Conservation (phyloP, 2,113 vertebrate species). For the Osmerus mordax region DNA sequence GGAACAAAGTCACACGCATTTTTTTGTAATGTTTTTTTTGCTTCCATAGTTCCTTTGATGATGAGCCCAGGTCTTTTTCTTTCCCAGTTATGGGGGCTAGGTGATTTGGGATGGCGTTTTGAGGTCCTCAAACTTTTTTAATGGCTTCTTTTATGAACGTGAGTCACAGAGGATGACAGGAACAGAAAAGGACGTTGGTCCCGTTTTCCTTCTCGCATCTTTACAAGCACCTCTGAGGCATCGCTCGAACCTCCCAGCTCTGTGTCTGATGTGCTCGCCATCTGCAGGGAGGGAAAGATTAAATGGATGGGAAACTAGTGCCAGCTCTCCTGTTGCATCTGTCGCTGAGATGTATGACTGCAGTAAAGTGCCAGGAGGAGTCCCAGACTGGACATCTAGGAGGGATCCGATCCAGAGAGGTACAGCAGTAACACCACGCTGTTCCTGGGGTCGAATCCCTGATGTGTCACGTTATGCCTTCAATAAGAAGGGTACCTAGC, state of each 20-base stretch:
- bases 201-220: background rate
- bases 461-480: too few relatives aligned
- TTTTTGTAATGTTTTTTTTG: too few relatives aligned
- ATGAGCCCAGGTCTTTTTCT: background rate
- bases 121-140: background rate
- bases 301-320: background rate
- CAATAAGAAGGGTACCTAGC: too few relatives aligned
- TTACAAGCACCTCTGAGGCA: background rate
- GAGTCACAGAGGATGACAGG: background rate
- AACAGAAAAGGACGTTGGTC: background rate
- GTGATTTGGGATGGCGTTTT: background rate
- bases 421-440: too few relatives aligned
- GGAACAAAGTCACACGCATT: too few relatives aligned
- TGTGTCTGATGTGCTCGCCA: background rate
- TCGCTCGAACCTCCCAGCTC: background rate
- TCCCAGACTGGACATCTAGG: background rate
- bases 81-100: background rate
- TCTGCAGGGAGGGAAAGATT: conserved; percentile 4
- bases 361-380: background rate
- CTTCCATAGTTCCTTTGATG: background rate
- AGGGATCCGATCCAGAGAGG: background rate
- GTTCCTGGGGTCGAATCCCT: too few relatives aligned
- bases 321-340: background rate
- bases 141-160: background rate
- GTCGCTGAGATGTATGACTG: background rate